Conservation (phyloP, 2,797 vertebrate genomes). For the Alfaro cultratus region DNA sequence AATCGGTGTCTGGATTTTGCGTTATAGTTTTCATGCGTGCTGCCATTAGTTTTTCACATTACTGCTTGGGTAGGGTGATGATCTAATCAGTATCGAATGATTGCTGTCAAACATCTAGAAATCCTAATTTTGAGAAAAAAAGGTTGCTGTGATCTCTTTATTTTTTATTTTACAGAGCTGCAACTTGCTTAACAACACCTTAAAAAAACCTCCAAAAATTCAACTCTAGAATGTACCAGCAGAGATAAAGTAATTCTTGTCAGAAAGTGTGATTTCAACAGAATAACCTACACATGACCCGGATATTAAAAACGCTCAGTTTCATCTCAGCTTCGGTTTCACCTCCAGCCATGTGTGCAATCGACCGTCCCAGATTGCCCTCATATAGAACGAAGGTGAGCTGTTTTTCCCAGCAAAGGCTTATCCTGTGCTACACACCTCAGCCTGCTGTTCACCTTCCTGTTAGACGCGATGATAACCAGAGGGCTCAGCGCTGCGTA, state of each 20-base stretch:
- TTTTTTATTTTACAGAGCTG: not conserved
- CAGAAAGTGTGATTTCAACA: conserved; percentile 2
- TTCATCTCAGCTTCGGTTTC: conserved; percentile 13
- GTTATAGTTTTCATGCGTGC: not conserved
- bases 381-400: conserved; percentile 48
- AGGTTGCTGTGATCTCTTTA: not conserved
- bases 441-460: conserved; percentile 76
- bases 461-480: conserved; percentile 79
- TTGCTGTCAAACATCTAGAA: not conserved
- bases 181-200: not conserved
- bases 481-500: conserved; percentile 80
- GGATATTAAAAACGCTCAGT: conserved; percentile 2
- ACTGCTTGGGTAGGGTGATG: not conserved
- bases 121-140: not conserved
- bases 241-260: not conserved
- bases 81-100: not conserved
- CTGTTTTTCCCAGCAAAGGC: conserved; percentile 27
- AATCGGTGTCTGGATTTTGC: not conserved
- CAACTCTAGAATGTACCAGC: conserved; percentile 9
- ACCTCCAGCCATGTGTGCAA: conserved; percentile 17
- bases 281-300: conserved; percentile 13
- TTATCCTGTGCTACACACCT: conserved; percentile 56
- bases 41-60: not conserved
- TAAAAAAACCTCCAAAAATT: not conserved
- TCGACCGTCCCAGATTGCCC: conserved; percentile 5